A percentile compares a stretch with the other conserved stretches of the same genome.
Conservation (phyloP, 2,888 invertebrate species). For the Volucella zonaria region DNA sequence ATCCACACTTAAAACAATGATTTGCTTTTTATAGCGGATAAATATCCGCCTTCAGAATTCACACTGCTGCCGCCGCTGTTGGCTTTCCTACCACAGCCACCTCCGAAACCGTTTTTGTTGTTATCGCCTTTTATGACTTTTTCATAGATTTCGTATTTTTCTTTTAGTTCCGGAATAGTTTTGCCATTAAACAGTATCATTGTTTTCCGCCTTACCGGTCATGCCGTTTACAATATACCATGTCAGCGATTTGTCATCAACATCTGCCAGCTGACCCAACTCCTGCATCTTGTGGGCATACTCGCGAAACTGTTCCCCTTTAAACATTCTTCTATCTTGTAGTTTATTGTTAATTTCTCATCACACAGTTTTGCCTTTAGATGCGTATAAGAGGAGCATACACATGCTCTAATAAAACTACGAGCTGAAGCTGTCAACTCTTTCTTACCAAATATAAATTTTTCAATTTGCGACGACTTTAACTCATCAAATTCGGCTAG, state of each 20-base stretch:
- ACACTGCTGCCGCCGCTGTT: neutral
- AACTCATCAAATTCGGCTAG: conserved; percentile 2
- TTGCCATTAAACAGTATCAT: conserved; percentile 30
- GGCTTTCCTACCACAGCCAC: no score
- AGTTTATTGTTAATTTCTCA: neutral
- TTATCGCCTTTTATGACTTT: conserved; percentile 1
- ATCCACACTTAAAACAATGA: conserved; percentile 63
- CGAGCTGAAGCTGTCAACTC: conserved; percentile 8
- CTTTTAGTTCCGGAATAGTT: conserved; percentile 44
- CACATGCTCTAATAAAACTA: conserved; percentile 3
- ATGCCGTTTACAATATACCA: conserved; percentile 35
- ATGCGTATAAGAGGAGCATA: neutral
- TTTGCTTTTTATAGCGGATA: no score
- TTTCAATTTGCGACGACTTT: conserved; percentile 17
- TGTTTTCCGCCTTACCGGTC: conserved; percentile 27
- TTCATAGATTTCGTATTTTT: conserved; percentile 42
- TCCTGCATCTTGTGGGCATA: neutral
- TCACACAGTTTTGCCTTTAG: neutral
- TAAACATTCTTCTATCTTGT: neutral
- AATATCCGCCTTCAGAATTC: no score
- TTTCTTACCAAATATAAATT: conserved; percentile 3
- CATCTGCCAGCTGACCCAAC: neutral
- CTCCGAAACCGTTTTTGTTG: neutral
- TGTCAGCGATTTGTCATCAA: neutral
- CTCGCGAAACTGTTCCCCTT: neutral